Base-by-base conservation (phyloP, 1,140 invertebrate species). In the Leptestheria dahalacensis region DNA sequence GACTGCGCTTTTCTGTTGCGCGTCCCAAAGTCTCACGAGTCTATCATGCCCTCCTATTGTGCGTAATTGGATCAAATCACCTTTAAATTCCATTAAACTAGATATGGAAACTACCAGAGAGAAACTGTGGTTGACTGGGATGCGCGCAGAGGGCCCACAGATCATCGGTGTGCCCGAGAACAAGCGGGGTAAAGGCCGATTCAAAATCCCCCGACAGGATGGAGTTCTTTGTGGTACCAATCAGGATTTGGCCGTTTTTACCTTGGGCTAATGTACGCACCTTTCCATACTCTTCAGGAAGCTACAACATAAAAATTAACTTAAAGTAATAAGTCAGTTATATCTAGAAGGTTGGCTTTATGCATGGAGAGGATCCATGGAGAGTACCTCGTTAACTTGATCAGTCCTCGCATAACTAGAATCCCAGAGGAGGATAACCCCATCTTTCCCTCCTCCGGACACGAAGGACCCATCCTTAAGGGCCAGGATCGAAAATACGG, bases 191-290 rank as follows among this genome's bases (percentile, higher is more conserved):
- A 68, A 94, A 89, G n/a, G 86, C 84, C 48, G 91, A 77, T 61
- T 85, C 78, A 20, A 88, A 72, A 55, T 84, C 84, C 41, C 90
- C 90, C 49, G 84, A 79, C 11, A 95, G 74, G 50, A 97, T 86
- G 65, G 85, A 89, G 73, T 97, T 97, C 57, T 79, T 80, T 1
- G 90, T 95, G 0, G 91, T 94, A 6, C 91, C 92, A 20, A 96
- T 78, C 48, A 91, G 74, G 23, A 95, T 71, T 71, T 91, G 84
- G 1, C 80, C 80, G 12, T 88, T 88, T 64, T 85, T 78, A 1
- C 88, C 89, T 70, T 91, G 86, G 1, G 85, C 82, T 1, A 95
- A 73, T 20, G 86, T 87, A 55, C 92, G 74, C 4, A 93, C 83
- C 4, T 88, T 84, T 12, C 92, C 91, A 71, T 83, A 87, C 69